A percentile compares a stretch with the other conserved stretches of the same genome.
These are phyloP conservation scores for Cetoscarus ocellatus DNA, from an alignment of 2,797 vertebrate species.

Conservation along the genomic window DNA sequence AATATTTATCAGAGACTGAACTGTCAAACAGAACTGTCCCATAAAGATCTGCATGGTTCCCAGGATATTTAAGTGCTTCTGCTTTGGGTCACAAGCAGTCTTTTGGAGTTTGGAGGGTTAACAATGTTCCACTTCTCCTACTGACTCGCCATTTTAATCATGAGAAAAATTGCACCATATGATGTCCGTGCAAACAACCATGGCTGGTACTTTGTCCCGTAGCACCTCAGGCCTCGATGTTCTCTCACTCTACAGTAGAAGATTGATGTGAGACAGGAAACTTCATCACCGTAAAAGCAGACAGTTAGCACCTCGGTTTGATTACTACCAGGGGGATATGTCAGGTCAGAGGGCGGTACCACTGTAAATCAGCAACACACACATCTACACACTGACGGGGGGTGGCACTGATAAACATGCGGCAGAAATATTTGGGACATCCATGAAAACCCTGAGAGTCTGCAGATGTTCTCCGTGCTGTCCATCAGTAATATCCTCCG, in stretches of 20 bases:
- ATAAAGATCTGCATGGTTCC: too few relatives aligned
- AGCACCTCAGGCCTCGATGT: background rate
- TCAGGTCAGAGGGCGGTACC: constrained; percentile 9
- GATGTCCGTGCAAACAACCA: too few relatives aligned
- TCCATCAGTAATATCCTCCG: constrained; percentile 48
- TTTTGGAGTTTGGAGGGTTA: too few relatives aligned
- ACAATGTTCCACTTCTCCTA: too few relatives aligned
- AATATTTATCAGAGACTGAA: too few relatives aligned
- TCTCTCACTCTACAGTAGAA: constrained; percentile 1
- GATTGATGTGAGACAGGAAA: constrained; percentile 27
- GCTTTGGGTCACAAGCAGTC: too few relatives aligned
- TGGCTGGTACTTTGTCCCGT: too few relatives aligned
- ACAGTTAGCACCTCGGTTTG: constrained; percentile 28
- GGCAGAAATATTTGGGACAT: background rate
- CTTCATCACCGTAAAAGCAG: constrained; percentile 33
- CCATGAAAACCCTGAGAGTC: constrained; percentile 1
- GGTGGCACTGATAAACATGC: background rate
- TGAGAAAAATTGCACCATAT: too few relatives aligned
- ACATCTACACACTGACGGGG: background rate
- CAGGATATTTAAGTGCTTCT: too few relatives aligned
- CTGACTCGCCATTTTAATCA: too few relatives aligned
- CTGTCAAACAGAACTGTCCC: too few relatives aligned
- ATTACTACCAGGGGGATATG: constrained; percentile 20
- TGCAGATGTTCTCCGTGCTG: background rate
- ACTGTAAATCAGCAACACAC: constrained; percentile 31